Percentiles rank a stretch among this genome's conserved stretches.
Conservation (phyloP, 2,797 vertebrate species). For the Rhinatrema bivittatum region DNA sequence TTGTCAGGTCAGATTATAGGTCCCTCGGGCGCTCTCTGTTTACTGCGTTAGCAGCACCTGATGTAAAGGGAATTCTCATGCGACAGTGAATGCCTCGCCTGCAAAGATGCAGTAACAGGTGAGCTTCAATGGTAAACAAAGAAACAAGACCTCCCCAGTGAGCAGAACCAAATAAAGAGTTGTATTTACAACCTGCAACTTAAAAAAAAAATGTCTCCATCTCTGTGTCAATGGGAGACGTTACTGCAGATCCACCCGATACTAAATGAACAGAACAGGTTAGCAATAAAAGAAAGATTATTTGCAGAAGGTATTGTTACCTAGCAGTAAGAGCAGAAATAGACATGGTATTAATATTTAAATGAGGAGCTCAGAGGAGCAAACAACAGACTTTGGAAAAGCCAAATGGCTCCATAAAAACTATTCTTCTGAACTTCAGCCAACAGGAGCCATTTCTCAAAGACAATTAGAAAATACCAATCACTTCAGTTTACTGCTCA, state of each 20-base stretch:
- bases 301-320: background rate
- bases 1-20: background rate
- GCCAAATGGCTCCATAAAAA: too few relatives aligned
- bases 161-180: background rate
- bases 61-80: conserved; percentile 29
- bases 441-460: too few relatives aligned
- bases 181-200: background rate
- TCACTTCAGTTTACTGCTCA: too few relatives aligned
- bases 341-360: background rate
- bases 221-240: too few relatives aligned
- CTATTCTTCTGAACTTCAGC: too few relatives aligned
- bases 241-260: too few relatives aligned
- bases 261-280: too few relatives aligned
- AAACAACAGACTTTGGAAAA: background rate
- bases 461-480: too few relatives aligned
- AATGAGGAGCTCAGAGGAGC: too few relatives aligned
- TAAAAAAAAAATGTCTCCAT: too few relatives aligned
- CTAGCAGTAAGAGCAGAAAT: background rate
- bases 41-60: conserved; percentile 20
- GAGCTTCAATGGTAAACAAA: conserved; percentile 4
- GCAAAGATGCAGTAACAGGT: conserved; percentile 8
- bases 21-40: conserved; percentile 23
- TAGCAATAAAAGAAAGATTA: too few relatives aligned
- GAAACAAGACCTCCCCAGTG: background rate
- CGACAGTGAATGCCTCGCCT: conserved; percentile 14